Conservation (phyloP, 2,888 invertebrate genomes). For the Spodoptera exigua region DNA sequence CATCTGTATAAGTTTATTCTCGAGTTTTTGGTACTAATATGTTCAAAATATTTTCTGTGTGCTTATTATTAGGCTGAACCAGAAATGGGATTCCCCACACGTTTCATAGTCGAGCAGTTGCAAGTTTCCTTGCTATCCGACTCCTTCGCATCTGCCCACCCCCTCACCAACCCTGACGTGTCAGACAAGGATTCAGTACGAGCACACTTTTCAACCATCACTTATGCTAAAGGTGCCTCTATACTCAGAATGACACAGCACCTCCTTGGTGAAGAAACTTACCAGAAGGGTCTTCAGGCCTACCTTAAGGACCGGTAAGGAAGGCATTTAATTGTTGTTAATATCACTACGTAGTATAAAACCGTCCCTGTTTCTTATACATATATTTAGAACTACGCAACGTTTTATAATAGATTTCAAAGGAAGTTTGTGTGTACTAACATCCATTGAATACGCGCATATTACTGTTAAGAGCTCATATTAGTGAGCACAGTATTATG, state of each 20-base stretch:
- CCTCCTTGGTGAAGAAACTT: conserved; percentile 87
- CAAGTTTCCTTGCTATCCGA: conserved; percentile 91
- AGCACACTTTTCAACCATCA: conserved; percentile 91
- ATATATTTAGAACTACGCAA: too few relatives aligned
- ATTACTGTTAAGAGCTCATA: too few relatives aligned
- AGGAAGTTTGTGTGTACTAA: too few relatives aligned
- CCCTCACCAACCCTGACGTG: conserved; percentile 89
- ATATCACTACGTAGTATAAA: too few relatives aligned
- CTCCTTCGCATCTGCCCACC: conserved; percentile 86
- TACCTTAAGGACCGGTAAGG: conserved; percentile 88
- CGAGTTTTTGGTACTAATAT: not conserved
- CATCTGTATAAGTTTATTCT: too few relatives aligned
- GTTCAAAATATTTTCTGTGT: not conserved
- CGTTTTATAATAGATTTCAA: too few relatives aligned
- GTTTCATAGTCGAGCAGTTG: conserved; percentile 92
- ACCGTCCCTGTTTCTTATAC: too few relatives aligned
- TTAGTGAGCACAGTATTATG: too few relatives aligned
- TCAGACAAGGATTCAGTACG: conserved; percentile 89
- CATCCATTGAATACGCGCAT: too few relatives aligned
- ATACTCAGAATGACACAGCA: conserved; percentile 92
- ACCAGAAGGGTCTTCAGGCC: conserved; percentile 83
- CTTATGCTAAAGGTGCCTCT: conserved; percentile 91
- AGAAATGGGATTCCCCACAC: conserved; percentile 74
- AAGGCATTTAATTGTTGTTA: too few relatives aligned
- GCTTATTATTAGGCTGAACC: conserved; percentile 69